Evolutionary conservation across 2,113 vertebrate species (phyloP).

Genomic region (Epinephelus lanceolatus): DNA sequence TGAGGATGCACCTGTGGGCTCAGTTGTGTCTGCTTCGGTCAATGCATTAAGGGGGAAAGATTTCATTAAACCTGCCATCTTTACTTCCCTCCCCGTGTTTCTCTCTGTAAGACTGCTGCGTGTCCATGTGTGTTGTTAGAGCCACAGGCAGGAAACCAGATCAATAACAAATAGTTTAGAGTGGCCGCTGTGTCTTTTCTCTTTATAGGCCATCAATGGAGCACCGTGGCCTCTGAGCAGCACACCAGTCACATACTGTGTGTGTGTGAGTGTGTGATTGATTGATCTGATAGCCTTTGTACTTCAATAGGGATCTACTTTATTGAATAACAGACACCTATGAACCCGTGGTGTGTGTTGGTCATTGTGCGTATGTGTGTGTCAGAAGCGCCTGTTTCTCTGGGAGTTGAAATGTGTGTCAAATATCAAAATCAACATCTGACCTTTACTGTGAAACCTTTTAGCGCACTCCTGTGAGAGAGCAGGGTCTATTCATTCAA

Average conservation of each 20-base stretch:
- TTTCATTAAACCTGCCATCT: slow-evolving; percentile 63
- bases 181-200: slow-evolving; percentile 37
- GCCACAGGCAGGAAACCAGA: slow-evolving; percentile 57
- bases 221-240: slow-evolving; percentile 39
- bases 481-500: slow-evolving; percentile 9
- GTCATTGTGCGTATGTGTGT: slow-evolving; percentile 9
- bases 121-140: slow-evolving; percentile 36
- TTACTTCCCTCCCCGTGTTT: not conserved
- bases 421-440: slow-evolving; percentile 36
- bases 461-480: slow-evolving; percentile 21
- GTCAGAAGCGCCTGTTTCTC: not conserved
- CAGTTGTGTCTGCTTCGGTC: slow-evolving; percentile 6
- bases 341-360: slow-evolving; percentile 24
- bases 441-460: slow-evolving; percentile 56
- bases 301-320: slow-evolving; percentile 44
- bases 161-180: slow-evolving; percentile 72
- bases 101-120: not conserved
- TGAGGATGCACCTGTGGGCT: slow-evolving; percentile 37
- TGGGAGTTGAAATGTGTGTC: slow-evolving; percentile 30
- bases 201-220: slow-evolving; percentile 39
- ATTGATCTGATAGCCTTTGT: slow-evolving; percentile 58
- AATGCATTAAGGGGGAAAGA: slow-evolving; percentile 22
- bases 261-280: not conserved
- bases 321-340: slow-evolving; percentile 48
- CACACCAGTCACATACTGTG: slow-evolving; percentile 48